Evolutionary conservation across 1,140 invertebrate genomes (phyloP), one percentile per base, ranked within the genome.

Genomic region (Drosophila repleta): DNA sequence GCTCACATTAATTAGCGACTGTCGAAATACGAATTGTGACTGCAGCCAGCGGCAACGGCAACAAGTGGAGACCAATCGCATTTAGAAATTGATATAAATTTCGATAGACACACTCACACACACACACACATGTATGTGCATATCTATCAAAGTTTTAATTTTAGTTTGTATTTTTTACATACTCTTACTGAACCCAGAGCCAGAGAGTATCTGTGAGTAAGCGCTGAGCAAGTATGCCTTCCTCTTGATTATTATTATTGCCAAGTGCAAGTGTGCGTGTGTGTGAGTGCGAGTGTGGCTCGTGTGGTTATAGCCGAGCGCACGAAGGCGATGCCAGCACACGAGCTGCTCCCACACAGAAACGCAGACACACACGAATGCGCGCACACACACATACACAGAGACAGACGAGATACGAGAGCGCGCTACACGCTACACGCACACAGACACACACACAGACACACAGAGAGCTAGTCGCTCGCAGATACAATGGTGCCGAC

Each of bases 211-310:
- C 48, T 67, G 65, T 68, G 56, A 56, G 32, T 49, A 57, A 53
- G 62, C 49, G 37, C 20, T 57, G 52, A 35, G 46, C 37, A 17
- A 51, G 56, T 53, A 55, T 49, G 60, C 60, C 58, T 65, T 71
- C 52, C 45, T 52, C 68, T 65, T 37, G 52, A 71, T 71, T 58
- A 65, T 71, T 64, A 57, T 58, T 71, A 71, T 71, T 71, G 53
- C 68, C 68, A 65, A 56, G 51, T 61, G 41, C 21, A 43, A 55
- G 45, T 39, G 45, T 48, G 39, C 26, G 15, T 21, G 65, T n/a
- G 24, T 35, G 26, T 24, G 39, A 46, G 53, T 48, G 21, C 17
- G 18, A 24, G 46, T 11, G 41, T 55, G 55, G 37, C 37, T 65
- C 63, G 69, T 58, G 53, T 60, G 48, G 63, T 24, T 43, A 35